Conservation (phyloP, 2,113 vertebrate species). For the Anhinga rufa region DNA sequence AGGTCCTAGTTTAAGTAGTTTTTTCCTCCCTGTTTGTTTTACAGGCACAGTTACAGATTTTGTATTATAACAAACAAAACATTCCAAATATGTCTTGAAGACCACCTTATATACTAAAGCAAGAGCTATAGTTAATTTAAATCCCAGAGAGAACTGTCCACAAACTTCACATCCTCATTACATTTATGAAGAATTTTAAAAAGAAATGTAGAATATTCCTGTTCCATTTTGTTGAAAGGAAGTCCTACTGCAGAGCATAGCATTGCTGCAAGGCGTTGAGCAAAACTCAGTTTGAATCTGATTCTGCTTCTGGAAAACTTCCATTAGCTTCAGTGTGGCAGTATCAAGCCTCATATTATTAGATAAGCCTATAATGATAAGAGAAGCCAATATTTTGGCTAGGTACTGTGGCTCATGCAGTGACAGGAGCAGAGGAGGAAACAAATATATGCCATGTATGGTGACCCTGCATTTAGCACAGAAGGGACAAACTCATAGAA, state of each 20-base stretch:
- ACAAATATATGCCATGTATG: neutral
- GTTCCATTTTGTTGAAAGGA: neutral
- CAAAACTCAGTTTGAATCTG: neutral
- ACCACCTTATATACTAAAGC: neutral
- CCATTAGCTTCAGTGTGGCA: neutral
- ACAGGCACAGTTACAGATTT: neutral
- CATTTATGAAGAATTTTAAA: neutral
- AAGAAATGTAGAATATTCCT: neutral
- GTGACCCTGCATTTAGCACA: constrained; percentile 25
- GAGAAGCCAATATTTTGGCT: constrained; percentile 30
- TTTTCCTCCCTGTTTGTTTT: neutral
- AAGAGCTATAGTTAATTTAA: neutral
- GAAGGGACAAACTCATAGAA: constrained; percentile 21
- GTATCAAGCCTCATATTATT: neutral
- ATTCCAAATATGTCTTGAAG: neutral
- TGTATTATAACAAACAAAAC: neutral
- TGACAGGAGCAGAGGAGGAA: neutral
- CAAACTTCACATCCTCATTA: neutral
- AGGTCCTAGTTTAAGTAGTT: neutral
- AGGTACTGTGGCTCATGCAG: neutral
- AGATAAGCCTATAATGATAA: neutral
- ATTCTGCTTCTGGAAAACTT: neutral
- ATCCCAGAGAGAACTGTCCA: neutral
- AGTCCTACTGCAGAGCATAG: neutral
- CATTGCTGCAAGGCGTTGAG: neutral